These are phyloP conservation scores for Amazona vittata DNA, from an alignment of 2,113 vertebrate species.

Conservation along the genomic window DNA sequence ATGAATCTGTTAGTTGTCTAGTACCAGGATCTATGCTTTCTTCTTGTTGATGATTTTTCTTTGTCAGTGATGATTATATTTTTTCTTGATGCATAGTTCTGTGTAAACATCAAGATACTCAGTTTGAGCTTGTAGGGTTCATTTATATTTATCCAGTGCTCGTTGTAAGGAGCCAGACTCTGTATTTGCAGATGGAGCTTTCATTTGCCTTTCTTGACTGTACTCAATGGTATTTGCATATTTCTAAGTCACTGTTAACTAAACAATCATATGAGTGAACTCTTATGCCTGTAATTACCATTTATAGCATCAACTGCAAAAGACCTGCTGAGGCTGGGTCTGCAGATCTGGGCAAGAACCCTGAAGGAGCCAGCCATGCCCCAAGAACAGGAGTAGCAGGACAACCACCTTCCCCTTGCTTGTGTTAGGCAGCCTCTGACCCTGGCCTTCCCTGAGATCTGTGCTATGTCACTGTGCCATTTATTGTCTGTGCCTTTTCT, in stretches of 20 bases:
- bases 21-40: not conserved
- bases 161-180: not conserved
- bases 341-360: not conserved
- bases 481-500: not conserved
- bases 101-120: not conserved
- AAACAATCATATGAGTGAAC: not conserved
- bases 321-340: not conserved
- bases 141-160: not conserved
- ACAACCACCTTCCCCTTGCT: not conserved
- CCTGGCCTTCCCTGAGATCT: not conserved
- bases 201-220: not conserved
- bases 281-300: not conserved
- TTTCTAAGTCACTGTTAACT: not conserved
- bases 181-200: not conserved
- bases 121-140: not conserved
- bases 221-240: not conserved
- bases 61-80: not conserved
- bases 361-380: not conserved
- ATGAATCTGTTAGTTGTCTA: not conserved
- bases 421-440: accelerated
- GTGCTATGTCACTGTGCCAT: not conserved
- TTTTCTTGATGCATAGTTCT: not conserved
- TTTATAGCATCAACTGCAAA: not conserved
- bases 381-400: no score
- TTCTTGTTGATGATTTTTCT: not conserved